Base-by-base conservation (phyloP, 2,797 vertebrate species). In the Ataeniobius toweri region DNA sequence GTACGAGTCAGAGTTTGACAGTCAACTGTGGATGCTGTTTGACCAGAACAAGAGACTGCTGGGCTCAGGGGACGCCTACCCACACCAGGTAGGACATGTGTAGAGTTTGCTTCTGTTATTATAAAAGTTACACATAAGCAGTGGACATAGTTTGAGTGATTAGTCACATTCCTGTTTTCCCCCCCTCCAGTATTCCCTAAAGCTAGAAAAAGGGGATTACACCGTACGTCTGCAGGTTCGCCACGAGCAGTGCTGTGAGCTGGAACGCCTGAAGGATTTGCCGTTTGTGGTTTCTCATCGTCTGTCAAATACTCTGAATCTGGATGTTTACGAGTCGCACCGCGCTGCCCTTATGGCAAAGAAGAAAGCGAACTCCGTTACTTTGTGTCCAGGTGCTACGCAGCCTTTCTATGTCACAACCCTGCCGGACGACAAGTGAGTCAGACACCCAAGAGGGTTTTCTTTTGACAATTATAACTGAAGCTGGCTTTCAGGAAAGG, bases 181-280 rank as follows among this genome's bases (percentile, higher is more conserved):
- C 5, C 46, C 31, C 26, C 46, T 71, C 2, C 83, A 99, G 98
- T 99, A 99, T 93, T 97, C 98, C 48, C 92, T 99, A 92, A 99
- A 99, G 93, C 94, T 99, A 95, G 98, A 99, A 89, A 99, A 99
- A 89, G 98, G 98, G 31, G 98, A 99, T 92, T 99, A 99, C 92
- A 97, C 96, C 0, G 93, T 99, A 82, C 96, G 98, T 13, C 95
- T 99, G 78, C 98, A 99, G 93, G 97, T 99, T 51, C 98, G 98
- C 70, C 98, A 99, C 0, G 98, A 99, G 84, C 97, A 97, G 92
- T 97, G 96, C 89, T 96, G 93, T 31, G 98, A 99, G 88, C 92
- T 99, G 91, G 98, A 99, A 84, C 97, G 98, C 67, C 95, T 99
- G 77, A 99, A 99, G 93, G 98, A 99, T 89, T 95, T 99, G 73